Conservation (phyloP, 2,888 invertebrate species). For the Margaritifera margaritifera region DNA sequence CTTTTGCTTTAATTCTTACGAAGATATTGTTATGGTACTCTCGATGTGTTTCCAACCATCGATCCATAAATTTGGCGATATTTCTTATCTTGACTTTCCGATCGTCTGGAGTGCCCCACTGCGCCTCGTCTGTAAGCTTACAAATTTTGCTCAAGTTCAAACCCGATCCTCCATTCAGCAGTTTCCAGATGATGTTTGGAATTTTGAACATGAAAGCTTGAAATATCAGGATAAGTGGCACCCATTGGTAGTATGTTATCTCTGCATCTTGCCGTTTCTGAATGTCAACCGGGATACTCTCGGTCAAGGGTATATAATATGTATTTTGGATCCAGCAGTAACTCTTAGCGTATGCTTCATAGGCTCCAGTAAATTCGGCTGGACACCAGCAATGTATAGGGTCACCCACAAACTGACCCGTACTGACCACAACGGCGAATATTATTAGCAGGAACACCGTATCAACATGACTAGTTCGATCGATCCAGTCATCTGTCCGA, state of each 20-base stretch:
- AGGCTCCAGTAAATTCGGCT: constrained; percentile 59
- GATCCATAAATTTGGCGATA: constrained; percentile 51
- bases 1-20: constrained; percentile 40
- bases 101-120: constrained; percentile 51
- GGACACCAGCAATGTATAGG: constrained; percentile 68
- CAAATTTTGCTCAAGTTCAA: constrained; percentile 48
- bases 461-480: constrained; percentile 64
- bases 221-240: constrained; percentile 62
- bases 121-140: constrained; percentile 48
- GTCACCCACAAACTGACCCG: constrained; percentile 64
- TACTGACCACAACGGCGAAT: constrained; percentile 64
- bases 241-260: constrained; percentile 67
- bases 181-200: constrained; percentile 60
- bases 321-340: constrained; percentile 69
- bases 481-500: constrained; percentile 65
- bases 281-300: constrained; percentile 59
- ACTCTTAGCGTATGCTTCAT: constrained; percentile 62
- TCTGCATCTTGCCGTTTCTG: constrained; percentile 58
- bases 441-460: constrained; percentile 62
- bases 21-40: constrained; percentile 50
- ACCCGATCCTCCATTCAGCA: constrained; percentile 51
- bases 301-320: constrained; percentile 65
- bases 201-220: constrained; percentile 65
- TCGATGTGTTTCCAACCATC: constrained; percentile 53
- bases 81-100: constrained; percentile 50